phyloP scores from a whole-genome alignment of 2,113 vertebrate species.

The Daboia siamensis region DNA sequence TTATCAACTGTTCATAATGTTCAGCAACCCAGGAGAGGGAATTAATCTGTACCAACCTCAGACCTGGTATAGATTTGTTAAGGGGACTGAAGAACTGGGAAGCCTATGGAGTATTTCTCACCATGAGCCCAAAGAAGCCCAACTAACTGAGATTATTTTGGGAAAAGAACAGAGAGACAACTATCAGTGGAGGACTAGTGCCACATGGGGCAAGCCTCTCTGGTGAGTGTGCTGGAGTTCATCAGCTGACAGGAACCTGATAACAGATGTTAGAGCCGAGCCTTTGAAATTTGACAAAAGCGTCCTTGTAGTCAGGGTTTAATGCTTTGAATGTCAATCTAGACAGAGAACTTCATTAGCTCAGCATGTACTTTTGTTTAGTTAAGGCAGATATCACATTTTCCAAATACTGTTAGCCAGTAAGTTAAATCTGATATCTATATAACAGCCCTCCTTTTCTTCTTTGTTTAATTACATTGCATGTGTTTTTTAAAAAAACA shows the following conservation, averaged over 20 bases:
- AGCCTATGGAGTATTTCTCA: not conserved
- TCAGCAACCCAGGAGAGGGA: not conserved
- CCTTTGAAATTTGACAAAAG: conserved; percentile 20
- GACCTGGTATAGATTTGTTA: not conserved
- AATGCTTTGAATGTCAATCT: conserved; percentile 9
- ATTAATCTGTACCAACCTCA: not conserved
- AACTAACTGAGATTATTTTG: conserved; percentile 10
- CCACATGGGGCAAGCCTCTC: not conserved
- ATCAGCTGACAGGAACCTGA: conserved; percentile 28
- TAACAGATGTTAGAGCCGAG: conserved; percentile 18
- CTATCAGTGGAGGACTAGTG: conserved; percentile 11
- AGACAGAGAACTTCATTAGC: conserved; percentile 2
- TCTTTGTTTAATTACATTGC: not conserved
- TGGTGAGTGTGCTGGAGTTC: conserved; percentile 17
- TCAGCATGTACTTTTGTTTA: not conserved
- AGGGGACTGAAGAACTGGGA: not conserved
- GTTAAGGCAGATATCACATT: conserved; percentile 4
- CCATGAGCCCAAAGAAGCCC: not conserved
- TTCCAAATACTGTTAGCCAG: conserved; percentile 10
- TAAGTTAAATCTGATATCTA: not conserved
- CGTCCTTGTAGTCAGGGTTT: conserved; percentile 15
- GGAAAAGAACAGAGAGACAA: not conserved
- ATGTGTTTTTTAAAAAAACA: not conserved
- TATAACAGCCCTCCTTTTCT: not conserved
- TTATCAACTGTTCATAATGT: not conserved